Evolutionary conservation across 2,888 invertebrate genomes (phyloP).

Genomic region (Drosophila paracracens): DNA sequence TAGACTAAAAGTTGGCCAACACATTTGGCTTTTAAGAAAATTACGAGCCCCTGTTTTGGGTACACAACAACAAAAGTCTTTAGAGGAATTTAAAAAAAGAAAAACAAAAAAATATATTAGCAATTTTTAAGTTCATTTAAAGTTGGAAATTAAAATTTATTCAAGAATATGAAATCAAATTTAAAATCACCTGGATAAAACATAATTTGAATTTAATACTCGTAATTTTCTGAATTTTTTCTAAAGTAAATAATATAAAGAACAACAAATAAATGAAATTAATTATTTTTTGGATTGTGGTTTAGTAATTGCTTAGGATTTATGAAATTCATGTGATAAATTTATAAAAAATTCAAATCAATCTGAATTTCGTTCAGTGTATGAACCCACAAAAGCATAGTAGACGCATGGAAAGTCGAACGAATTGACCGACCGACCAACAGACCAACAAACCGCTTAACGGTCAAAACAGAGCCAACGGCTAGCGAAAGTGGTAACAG

Average conservation of each 20-base stretch:
- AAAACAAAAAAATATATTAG: not conserved
- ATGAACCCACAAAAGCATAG: constrained; percentile 48
- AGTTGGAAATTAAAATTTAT: not conserved
- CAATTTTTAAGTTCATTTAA: not conserved
- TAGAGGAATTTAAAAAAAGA: not conserved
- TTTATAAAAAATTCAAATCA: not conserved
- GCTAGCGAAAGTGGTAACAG: constrained; percentile 49
- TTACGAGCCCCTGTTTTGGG: not conserved
- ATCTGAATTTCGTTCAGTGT: not conserved
- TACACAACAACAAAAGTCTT: not conserved
- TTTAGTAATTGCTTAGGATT: not conserved
- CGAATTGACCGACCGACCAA: constrained; percentile 30
- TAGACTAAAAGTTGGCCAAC: constrained; percentile 29
- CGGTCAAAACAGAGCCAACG: constrained; percentile 19
- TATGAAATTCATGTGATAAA: not conserved
- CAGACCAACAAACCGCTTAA: constrained; percentile 10
- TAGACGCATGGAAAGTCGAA: constrained; percentile 50
- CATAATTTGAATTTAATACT: not conserved
- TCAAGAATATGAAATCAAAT: not conserved
- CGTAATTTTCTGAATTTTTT: not conserved
- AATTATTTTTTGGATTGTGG: not conserved
- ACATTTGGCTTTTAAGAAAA: constrained; percentile 15
- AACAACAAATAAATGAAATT: not conserved
- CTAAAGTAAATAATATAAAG: not conserved
- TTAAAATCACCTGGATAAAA: not conserved